Evolutionary conservation across 1,140 invertebrate genomes (phyloP).

Genomic region (Sitophilus oryzae): DNA sequence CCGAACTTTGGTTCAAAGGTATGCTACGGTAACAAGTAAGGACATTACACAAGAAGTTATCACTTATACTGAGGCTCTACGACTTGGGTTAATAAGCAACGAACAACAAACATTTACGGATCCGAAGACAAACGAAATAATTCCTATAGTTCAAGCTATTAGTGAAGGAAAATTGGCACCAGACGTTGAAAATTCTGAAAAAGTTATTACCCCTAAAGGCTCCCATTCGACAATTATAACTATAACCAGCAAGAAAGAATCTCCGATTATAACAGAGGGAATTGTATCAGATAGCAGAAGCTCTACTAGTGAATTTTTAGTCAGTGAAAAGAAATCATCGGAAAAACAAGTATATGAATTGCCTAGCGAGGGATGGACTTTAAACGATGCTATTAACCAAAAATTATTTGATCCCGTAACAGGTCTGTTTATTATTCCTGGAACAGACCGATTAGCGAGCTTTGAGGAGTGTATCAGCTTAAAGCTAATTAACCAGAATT

Average conservation of each 20-base stretch:
- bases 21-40: constrained; percentile 64
- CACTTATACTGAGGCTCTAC: constrained; percentile 70
- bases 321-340: constrained; percentile 44
- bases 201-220: constrained; percentile 33
- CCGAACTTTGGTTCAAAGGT: constrained; percentile 73
- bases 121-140: constrained; percentile 64
- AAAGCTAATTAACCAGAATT: constrained; percentile 76
- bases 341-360: constrained; percentile 61
- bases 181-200: constrained; percentile 50
- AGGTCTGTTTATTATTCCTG: constrained; percentile 81
- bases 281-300: constrained; percentile 38
- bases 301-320: constrained; percentile 38
- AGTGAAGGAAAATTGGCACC: constrained; percentile 61
- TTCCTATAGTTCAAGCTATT: constrained; percentile 78
- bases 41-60: constrained; percentile 57
- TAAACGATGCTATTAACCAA: constrained; percentile 70
- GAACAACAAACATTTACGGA: constrained; percentile 71
- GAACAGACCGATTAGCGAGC: constrained; percentile 75
- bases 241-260: constrained; percentile 28
- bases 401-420: constrained; percentile 72
- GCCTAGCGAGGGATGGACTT: constrained; percentile 75
- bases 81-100: constrained; percentile 75
- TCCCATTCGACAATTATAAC: constrained; percentile 28
- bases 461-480: constrained; percentile 83
- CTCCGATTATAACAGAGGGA: constrained; percentile 9